Percentiles rank a stretch among this genome's conserved stretches.
Conservation (phyloP, 1,140 invertebrate genomes). For the Drosophila suzukii region DNA sequence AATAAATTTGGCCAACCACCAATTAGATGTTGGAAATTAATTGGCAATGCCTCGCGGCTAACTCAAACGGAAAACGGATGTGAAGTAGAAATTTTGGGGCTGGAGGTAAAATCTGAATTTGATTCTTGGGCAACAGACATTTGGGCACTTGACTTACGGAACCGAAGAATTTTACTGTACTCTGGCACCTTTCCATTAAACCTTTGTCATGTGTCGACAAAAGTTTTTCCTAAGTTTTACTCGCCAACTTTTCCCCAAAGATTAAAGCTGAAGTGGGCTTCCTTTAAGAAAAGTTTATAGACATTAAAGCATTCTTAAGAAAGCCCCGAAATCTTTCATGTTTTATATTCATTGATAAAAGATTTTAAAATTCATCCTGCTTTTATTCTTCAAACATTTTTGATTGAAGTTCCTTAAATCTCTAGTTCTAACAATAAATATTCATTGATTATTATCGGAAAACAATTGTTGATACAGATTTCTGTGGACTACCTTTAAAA, state of each 20-base stretch:
- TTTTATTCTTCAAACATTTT: too few species aligned
- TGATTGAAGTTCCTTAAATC: too few species aligned
- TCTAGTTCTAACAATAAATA: too few species aligned
- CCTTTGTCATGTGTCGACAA: neutral
- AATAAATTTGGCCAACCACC: slow-evolving; percentile 71
- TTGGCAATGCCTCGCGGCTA: slow-evolving; percentile 55
- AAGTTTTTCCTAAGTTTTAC: neutral
- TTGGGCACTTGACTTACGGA: neutral
- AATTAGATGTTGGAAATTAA: slow-evolving; percentile 74
- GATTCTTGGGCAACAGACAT: neutral
- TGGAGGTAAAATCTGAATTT: slow-evolving; percentile 2
- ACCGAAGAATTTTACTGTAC: slow-evolving; percentile 35
- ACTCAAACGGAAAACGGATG: slow-evolving; percentile 16
- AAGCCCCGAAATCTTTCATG: too few species aligned
- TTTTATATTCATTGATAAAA: too few species aligned
- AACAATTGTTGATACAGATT: too few species aligned
- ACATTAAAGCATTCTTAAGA: too few species aligned
- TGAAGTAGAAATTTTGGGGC: neutral
- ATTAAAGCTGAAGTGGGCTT: too few species aligned
- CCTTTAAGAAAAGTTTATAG: neutral
- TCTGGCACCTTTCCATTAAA: slow-evolving; percentile 8
- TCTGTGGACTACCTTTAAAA: too few species aligned
- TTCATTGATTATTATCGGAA: too few species aligned
- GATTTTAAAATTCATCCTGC: too few species aligned
- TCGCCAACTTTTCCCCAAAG: neutral